phyloP scores from a whole-genome alignment of 2,888 invertebrate species.

The Prosapia bicincta region DNA sequence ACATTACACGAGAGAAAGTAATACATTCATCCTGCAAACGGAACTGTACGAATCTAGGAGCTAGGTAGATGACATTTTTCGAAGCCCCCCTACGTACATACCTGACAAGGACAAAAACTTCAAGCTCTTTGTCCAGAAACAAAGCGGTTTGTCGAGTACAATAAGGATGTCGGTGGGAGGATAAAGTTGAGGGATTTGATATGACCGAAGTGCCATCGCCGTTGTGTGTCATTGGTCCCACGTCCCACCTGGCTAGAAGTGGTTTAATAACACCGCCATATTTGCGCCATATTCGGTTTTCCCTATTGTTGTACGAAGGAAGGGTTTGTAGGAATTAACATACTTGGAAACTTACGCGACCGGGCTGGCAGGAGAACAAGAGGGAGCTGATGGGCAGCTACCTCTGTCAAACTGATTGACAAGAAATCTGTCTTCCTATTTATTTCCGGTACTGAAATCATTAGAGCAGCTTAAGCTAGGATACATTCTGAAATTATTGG shows the following conservation, averaged over 20 bases:
- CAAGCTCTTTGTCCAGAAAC: not conserved
- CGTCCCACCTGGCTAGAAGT: not conserved
- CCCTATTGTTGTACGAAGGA: not conserved
- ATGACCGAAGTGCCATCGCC: not conserved
- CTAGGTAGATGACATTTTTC: not conserved
- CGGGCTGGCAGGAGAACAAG: not conserved
- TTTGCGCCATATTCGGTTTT: not conserved
- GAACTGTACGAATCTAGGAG: too few relatives aligned
- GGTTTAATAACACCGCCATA: not conserved
- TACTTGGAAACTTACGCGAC: not conserved
- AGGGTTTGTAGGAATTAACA: not conserved
- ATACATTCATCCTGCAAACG: too few relatives aligned
- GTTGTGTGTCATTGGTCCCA: not conserved
- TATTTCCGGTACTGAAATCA: too few relatives aligned
- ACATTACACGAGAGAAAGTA: too few relatives aligned
- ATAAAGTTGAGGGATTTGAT: not conserved
- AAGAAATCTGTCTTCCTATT: too few relatives aligned
- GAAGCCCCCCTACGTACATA: not conserved
- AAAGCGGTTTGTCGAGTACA: not conserved
- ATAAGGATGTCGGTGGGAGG: not conserved
- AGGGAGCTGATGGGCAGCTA: too few relatives aligned
- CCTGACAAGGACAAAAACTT: not conserved
- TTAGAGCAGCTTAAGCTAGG: too few relatives aligned
- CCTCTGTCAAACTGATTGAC: too few relatives aligned
- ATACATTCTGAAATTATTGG: too few relatives aligned